phyloP scores from a whole-genome alignment of 2,888 invertebrate species.

The Amphimallon solstitiale region DNA sequence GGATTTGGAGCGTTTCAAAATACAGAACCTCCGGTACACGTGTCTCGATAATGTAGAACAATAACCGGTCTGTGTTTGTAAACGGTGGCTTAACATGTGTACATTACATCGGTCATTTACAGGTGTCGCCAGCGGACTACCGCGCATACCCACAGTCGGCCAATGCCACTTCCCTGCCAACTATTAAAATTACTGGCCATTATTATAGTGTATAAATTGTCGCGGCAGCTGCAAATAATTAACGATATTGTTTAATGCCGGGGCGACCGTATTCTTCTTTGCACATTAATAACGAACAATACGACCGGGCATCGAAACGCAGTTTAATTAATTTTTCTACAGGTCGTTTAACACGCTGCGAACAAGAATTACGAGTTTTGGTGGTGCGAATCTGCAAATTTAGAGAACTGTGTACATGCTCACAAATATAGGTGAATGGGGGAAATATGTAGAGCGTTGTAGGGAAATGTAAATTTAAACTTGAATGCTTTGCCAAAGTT shows the following conservation, averaged over 20 bases:
- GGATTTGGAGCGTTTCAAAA: no score
- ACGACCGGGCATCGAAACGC: background rate
- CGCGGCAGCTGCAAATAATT: slow-evolving; percentile 27
- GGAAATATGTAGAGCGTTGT: no score
- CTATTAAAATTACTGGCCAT: slow-evolving; percentile 34
- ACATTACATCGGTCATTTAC: slow-evolving; percentile 40
- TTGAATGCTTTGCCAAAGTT: no score
- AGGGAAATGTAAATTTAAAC: no score
- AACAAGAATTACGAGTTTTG: slow-evolving; percentile 3
- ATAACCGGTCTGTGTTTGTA: slow-evolving; percentile 23
- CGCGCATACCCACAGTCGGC: background rate
- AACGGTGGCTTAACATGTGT: slow-evolving; percentile 37
- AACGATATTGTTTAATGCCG: slow-evolving; percentile 29
- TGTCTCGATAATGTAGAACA: slow-evolving; percentile 25
- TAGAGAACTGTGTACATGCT: no score
- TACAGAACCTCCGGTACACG: slow-evolving; percentile 5
- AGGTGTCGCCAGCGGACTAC: slow-evolving; percentile 34
- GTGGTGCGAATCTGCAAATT: background rate
- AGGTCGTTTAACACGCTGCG: background rate
- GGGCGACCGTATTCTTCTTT: slow-evolving; percentile 20
- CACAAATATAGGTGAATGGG: no score
- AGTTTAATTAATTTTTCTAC: slow-evolving; percentile 20
- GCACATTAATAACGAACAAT: slow-evolving; percentile 14
- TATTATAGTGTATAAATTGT: slow-evolving; percentile 36
- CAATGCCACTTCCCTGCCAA: slow-evolving; percentile 6